Percentiles rank a stretch among this genome's conserved stretches.
These are phyloP conservation scores for Proterorhinus semilunaris DNA, from an alignment of 2,113 vertebrate species.

Conservation along the genomic window DNA sequence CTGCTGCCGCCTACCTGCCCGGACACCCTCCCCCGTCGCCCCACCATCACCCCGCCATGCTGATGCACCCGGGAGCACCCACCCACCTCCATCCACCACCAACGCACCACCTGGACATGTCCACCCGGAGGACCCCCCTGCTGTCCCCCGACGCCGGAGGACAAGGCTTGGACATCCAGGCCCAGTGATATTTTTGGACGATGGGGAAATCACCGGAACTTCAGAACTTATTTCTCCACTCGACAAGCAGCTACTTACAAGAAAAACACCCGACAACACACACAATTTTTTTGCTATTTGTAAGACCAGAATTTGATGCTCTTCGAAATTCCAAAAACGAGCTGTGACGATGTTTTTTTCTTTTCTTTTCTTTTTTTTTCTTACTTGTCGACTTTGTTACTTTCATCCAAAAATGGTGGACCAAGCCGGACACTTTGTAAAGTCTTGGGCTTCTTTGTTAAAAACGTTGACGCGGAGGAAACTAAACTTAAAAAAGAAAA, in stretches of 20 bases:
- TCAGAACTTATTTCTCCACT: neutral
- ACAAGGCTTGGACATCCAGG: conserved; percentile 94
- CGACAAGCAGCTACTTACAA: neutral
- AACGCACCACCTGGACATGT: conserved; percentile 85
- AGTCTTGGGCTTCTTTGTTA: conserved; percentile 93
- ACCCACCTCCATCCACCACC: conserved; percentile 46
- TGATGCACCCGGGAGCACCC: conserved; percentile 95
- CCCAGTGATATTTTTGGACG: conserved; percentile 80
- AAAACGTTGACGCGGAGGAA: conserved; percentile 81
- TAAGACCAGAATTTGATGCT: conserved; percentile 97
- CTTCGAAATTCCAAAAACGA: conserved; percentile 94
- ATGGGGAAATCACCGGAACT: conserved; percentile 72
- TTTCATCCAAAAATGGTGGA: conserved; percentile 92
- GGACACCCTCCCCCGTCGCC: conserved; percentile 79
- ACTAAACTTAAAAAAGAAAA: conserved; percentile 1
- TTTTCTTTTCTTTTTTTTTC: conserved; percentile 71
- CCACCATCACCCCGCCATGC: conserved; percentile 81
- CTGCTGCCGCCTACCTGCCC: conserved; percentile 60
- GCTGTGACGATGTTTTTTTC: conserved; percentile 83
- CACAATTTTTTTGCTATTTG: conserved; percentile 93
- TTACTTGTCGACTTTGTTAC: conserved; percentile 90
- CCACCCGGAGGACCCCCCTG: conserved; percentile 92
- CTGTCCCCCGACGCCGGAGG: conserved; percentile 86
- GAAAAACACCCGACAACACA: conserved; percentile 34
- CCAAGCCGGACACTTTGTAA: conserved; percentile 95